Conservation (phyloP, 2,113 vertebrate genomes). For the Dunckerocampus dactyliophorus region DNA sequence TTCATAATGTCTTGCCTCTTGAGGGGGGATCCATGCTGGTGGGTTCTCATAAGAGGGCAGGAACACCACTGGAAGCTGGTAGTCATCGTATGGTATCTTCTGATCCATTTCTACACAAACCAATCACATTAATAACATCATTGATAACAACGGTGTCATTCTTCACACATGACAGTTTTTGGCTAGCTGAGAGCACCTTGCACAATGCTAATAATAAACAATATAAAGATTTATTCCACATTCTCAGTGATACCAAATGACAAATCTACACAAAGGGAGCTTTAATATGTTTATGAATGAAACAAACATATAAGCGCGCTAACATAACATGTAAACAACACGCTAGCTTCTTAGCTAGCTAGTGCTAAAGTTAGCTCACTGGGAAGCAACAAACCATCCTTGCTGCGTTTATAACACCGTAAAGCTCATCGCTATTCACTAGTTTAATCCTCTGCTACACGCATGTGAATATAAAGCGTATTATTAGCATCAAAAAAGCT, state of each 20-base stretch:
- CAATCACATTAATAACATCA: background rate
- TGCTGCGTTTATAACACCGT: no score
- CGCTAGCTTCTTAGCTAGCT: no score
- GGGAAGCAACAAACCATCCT: no score
- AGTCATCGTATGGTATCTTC: constrained; percentile 87
- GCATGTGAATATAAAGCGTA: no score
- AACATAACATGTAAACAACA: background rate
- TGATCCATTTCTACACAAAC: constrained; percentile 73
- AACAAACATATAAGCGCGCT: background rate
- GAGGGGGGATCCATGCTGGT: constrained; percentile 87
- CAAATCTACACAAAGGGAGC: background rate
- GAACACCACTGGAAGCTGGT: constrained; percentile 88
- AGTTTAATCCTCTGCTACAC: no score
- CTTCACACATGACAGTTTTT: no score
- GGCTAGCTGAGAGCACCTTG: no score
- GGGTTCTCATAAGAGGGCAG: constrained; percentile 92
- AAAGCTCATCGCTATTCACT: no score
- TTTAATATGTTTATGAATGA: background rate
- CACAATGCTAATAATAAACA: no score
- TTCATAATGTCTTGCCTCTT: constrained; percentile 73
- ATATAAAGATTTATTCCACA: background rate
- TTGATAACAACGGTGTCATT: background rate
- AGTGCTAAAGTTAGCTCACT: no score
- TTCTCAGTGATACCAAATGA: background rate
- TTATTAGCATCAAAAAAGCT: no score